Conservation (phyloP, 92 coral and sea anemone genomes). For the Muricea muricata region DNA sequence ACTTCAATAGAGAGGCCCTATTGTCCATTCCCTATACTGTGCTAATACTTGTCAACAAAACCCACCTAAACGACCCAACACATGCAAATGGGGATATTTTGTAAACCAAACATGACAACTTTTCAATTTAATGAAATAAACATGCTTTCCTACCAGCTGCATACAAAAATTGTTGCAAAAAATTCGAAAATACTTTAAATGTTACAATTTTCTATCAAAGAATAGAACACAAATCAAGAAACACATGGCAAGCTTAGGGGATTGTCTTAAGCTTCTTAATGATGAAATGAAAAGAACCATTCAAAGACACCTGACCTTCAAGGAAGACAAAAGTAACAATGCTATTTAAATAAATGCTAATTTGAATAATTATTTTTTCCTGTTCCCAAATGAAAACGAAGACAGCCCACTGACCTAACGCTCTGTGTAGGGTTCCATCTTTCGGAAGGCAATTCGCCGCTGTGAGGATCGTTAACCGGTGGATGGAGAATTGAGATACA, state of each 20-base stretch:
- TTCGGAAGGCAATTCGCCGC: constrained; percentile 98
- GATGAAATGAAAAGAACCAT: no score
- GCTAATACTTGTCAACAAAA: no score
- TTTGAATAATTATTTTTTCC: not conserved
- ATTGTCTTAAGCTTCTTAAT: no score
- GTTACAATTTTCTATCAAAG: not conserved
- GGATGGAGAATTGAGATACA: constrained; percentile 98
- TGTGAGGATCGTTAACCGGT: constrained; percentile 98
- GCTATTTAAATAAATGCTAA: not conserved
- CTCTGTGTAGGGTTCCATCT: constrained; percentile 99
- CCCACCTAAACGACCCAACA: no score
- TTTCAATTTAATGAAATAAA: not conserved
- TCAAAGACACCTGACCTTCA: not conserved
- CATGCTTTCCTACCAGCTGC: not conserved
- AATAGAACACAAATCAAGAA: no score
- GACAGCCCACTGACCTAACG: constrained; percentile 75
- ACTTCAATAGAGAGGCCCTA: no score
- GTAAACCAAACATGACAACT: not conserved
- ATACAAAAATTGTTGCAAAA: constrained; percentile 36
- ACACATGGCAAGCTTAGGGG: no score
- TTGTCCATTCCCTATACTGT: no score
- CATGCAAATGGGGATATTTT: not conserved
- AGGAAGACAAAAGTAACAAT: not conserved
- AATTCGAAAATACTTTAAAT: not conserved
- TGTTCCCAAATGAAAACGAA: constrained; percentile 63